Evolutionary conservation across 1,140 invertebrate species (phyloP).

Genomic region (Lepidurus packardi): DNA sequence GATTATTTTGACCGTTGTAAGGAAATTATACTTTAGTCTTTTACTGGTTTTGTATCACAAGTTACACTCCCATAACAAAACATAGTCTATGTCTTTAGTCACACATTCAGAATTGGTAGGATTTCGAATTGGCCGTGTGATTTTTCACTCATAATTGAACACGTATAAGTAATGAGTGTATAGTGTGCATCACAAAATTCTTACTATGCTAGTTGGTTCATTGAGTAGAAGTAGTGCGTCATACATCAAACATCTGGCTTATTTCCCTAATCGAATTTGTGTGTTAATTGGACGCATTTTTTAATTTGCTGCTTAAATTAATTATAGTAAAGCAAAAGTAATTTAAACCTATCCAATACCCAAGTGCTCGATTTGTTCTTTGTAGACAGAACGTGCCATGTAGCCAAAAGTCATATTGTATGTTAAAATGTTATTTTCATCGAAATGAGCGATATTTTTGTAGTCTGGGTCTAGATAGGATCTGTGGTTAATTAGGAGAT

Average conservation of each 20-base stretch:
- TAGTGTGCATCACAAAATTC: too few species aligned
- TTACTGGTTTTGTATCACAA: background rate
- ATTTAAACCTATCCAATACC: background rate
- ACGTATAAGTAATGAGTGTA: background rate
- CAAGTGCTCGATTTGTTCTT: constrained; percentile 38
- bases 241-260: too few species aligned
- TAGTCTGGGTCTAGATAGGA: constrained; percentile 37
- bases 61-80: background rate
- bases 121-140: background rate
- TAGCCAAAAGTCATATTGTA: constrained; percentile 43
- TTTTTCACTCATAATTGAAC: background rate
- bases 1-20: too few species aligned
- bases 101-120: background rate
- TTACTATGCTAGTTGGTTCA: too few species aligned
- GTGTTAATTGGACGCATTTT: background rate
- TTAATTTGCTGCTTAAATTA: background rate
- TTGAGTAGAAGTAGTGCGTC: too few species aligned
- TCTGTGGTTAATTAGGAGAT: constrained; percentile 41
- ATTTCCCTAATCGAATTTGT: background rate
- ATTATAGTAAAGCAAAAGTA: background rate
- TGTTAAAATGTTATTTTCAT: constrained; percentile 41
- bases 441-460: constrained; percentile 37
- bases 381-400: constrained; percentile 41
- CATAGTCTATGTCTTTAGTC: background rate
- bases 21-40: background rate